Conservation (phyloP, 2,888 invertebrate species). For the Leptopilina drosophilae region DNA sequence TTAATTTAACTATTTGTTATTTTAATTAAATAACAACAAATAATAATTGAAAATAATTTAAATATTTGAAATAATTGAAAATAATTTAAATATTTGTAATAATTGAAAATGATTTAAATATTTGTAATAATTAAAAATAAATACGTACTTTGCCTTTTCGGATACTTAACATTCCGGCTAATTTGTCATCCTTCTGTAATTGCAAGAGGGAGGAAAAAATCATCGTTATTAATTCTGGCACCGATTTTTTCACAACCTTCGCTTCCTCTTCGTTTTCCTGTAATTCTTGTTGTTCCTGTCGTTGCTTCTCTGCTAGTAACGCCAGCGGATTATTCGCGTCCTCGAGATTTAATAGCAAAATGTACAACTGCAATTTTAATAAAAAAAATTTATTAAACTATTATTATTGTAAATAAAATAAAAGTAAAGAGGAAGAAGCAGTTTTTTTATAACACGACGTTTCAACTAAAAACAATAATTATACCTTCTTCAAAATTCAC, state of each 20-base stretch:
- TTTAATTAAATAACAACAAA: too few relatives aligned
- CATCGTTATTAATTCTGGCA: constrained; percentile 82
- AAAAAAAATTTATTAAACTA: constrained; percentile 39
- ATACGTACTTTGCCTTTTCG: constrained; percentile 87
- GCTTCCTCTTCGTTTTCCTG: constrained; percentile 78
- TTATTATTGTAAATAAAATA: too few relatives aligned
- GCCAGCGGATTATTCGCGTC: constrained; percentile 90
- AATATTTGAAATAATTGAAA: too few relatives aligned
- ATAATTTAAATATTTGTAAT: too few relatives aligned
- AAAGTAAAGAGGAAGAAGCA: too few relatives aligned
- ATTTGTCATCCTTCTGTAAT: constrained; percentile 84
- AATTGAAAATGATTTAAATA: too few relatives aligned
- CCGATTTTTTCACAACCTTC: constrained; percentile 79
- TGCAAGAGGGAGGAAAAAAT: constrained; percentile 83
- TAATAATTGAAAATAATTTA: too few relatives aligned
- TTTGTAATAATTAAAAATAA: too few relatives aligned
- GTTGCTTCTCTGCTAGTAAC: constrained; percentile 81
- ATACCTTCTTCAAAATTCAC: too few relatives aligned
- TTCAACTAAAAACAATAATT: too few relatives aligned
- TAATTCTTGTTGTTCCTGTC: constrained; percentile 81
- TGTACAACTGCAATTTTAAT: constrained; percentile 80
- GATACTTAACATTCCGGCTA: constrained; percentile 86
- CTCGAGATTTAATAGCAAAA: constrained; percentile 88
- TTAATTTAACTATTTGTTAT: too few relatives aligned
- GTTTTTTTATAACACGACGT: too few relatives aligned